Evolutionary conservation across 2,113 vertebrate genomes (phyloP), one percentile per base, ranked within the genome.

Genomic region (Odontesthes bonariensis): DNA sequence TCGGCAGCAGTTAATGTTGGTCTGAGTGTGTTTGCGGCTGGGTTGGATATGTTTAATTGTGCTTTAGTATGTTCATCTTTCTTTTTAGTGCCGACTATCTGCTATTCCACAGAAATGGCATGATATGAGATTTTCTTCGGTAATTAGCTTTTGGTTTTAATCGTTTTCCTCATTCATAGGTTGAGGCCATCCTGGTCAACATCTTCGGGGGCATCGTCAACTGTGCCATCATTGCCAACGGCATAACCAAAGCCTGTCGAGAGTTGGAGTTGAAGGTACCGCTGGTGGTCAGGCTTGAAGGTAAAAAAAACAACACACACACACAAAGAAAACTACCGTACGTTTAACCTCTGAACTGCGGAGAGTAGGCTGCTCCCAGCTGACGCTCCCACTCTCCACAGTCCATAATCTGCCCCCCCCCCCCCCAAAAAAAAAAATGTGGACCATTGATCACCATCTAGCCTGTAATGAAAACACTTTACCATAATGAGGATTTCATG

Each of bases 131-230:
- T 38, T 5, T 38, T 27, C 27, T 27, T 27, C 3, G 27, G 27
- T 27, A 27, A 27, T 27, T 17, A 2, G 19, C 14, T 55, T 49
- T 40, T 19, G 27, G 27, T 27, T 27, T 67, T 73, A 9, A 51
- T 62, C 19, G 0, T n/a, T 47, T 6, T 64, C 23, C 33, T 62
- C 4, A 31, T 19, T 68, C 10, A 9, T 78, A 99, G 98, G 98
- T 99, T 66, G 96, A 99, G 92, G 98, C 97, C 73, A 99, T 99
- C 83, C 93, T 99, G 14, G 96, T 99, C 4, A 99, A 99, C 90
- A 99, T 99, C 64, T 99, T 99, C 59, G 98, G 97, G 10, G 98
- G 98, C 23, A 99, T 99, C 0, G 98, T 99, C 78, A 99, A 99
- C 92, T 99, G 98, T 82, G 97, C 97, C 86, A 98, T 98, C 80